Evolutionary conservation across 2,888 invertebrate species (phyloP).

Genomic region (Tricholauxania praeusta): DNA sequence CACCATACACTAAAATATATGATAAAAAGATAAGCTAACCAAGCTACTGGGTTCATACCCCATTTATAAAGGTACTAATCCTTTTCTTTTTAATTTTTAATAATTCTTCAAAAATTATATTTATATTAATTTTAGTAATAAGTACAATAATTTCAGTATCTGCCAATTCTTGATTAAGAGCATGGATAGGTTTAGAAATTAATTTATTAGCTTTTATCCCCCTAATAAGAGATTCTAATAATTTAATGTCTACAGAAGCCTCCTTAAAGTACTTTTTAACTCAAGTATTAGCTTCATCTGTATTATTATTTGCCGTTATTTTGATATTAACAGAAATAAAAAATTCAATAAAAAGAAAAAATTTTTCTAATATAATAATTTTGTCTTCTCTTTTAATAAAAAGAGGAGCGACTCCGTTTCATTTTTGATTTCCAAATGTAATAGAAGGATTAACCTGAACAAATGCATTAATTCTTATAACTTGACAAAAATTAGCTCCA

Average conservation of each 20-base stretch:
- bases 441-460: slow-evolving; percentile 73
- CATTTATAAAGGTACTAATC: slow-evolving; percentile 68
- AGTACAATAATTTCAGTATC: slow-evolving; percentile 70
- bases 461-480: slow-evolving; percentile 72
- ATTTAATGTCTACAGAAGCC: slow-evolving; percentile 70
- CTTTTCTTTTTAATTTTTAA: slow-evolving; percentile 71
- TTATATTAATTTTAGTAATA: slow-evolving; percentile 69
- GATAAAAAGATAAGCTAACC: slow-evolving; percentile 71
- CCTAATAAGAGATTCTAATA: slow-evolving; percentile 70
- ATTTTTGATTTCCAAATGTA: slow-evolving; percentile 74
- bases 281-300: slow-evolving; percentile 72
- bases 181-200: slow-evolving; percentile 76
- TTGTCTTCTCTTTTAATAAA: slow-evolving; percentile 69
- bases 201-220: slow-evolving; percentile 75
- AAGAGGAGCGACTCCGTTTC: slow-evolving; percentile 73
- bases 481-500: slow-evolving; percentile 76
- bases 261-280: slow-evolving; percentile 74
- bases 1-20: slow-evolving; percentile 74
- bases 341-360: slow-evolving; percentile 60
- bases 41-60: slow-evolving; percentile 70
- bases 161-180: slow-evolving; percentile 67
- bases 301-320: slow-evolving; percentile 70
- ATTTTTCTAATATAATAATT: slow-evolving; percentile 61
- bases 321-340: slow-evolving; percentile 52
- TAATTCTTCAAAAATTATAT: slow-evolving; percentile 70